Base-by-base conservation (phyloP, 2,113 vertebrate genomes). In the Siniperca chuatsi region DNA sequence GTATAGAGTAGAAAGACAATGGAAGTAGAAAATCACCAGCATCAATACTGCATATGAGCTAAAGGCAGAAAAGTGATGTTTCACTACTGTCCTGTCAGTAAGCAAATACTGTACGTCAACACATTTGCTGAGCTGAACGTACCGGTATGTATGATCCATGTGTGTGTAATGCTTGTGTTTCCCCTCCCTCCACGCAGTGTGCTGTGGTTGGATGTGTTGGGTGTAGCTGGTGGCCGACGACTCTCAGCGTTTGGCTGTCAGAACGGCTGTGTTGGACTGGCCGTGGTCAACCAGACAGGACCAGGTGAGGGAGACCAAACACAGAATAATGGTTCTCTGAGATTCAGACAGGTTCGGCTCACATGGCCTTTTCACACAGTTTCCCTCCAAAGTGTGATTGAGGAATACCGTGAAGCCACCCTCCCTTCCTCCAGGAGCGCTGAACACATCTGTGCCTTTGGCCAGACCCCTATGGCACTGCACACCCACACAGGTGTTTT, bases 241-340 rank as follows among this genome's bases (percentile, higher is more conserved):
- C 94, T 98, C 86, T 97, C 97, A 0, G 96, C 93, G 0, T 96
- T 97, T 2, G 97, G 97, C 74, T 98, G 97, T 92, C 97, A 98
- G 94, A 97, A 93, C 1, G 97, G 97, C 20, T 97, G 95, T 0
- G 95, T 98, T 65, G 97, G 96, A 0, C 93, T 98, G 0, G 95
- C 97, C 73, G 92, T 97, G 5, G 97, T 98, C 25, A 93, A 97
- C 78, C 97, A 97, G 88, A 89, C 48, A n/a, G 93, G 83, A 83
- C 91, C 92, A 92, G 97, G 97, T 98, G 84, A 92, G 87, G 11
- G 1, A n/a, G 25, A 35, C 11, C 50, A 18, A 25, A 75, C n/a
- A 11, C 48, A 50, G 16, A 37, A 10, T 6, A 52, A 68, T 4
- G 18, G 9, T 29, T 29, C 25, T 44, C 48, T 73, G 25, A 37